These are phyloP conservation scores for Botia kubotai DNA, from an alignment of 2,797 vertebrate species.

Conservation along the genomic window DNA sequence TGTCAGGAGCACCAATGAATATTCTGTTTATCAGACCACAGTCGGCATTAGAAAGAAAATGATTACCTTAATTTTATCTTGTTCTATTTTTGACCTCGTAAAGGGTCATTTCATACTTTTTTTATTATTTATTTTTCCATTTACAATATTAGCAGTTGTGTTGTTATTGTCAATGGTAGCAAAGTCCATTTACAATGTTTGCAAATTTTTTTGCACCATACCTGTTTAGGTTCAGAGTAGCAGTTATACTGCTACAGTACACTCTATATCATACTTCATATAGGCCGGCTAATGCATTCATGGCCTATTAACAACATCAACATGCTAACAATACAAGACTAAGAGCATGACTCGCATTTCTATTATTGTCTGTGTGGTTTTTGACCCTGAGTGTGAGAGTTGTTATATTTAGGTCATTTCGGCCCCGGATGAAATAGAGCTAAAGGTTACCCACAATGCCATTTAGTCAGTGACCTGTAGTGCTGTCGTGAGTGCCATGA, in stretches of 20 bases:
- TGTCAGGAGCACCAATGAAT: neutral
- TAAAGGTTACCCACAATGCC: conserved; percentile 19
- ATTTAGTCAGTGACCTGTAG: conserved; percentile 3
- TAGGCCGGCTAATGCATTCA: neutral
- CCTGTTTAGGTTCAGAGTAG: neutral
- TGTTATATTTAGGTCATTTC: conserved; percentile 12
- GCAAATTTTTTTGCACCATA: too few species aligned
- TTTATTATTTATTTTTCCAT: too few species aligned
- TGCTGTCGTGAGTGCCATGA: neutral
- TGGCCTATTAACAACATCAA: neutral
- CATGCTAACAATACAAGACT: neutral
- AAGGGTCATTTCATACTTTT: too few species aligned
- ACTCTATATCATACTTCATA: neutral
- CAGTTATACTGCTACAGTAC: neutral
- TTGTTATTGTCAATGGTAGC: too few species aligned
- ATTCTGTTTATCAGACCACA: conserved; percentile 1
- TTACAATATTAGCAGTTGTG: too few species aligned
- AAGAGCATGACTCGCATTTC: conserved; percentile 1
- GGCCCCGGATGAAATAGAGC: conserved; percentile 2
- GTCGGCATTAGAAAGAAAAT: neutral
- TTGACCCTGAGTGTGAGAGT: neutral
- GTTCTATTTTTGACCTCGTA: neutral
- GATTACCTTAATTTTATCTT: neutral
- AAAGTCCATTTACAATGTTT: too few species aligned
- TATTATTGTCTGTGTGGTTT: conserved; percentile 16